A percentile compares a stretch with the other conserved stretches of the same genome.
Conservation (phyloP, 2,113 vertebrate species). For the Siphamia tubifer region DNA sequence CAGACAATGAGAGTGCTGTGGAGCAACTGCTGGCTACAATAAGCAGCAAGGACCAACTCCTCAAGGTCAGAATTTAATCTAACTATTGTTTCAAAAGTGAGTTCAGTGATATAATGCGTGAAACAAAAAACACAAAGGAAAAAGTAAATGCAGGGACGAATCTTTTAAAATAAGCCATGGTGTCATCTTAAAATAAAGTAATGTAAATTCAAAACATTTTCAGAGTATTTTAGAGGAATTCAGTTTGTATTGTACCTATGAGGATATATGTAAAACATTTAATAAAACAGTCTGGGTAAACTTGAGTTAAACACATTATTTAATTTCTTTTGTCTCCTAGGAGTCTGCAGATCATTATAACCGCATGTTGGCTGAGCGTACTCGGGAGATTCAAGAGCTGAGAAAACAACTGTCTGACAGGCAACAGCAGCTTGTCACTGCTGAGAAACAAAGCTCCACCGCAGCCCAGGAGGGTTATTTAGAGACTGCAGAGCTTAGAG, state of each 20-base stretch:
- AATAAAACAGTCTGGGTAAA: neutral
- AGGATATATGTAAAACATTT: too few species aligned
- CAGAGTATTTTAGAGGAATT: too few species aligned
- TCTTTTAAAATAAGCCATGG: too few species aligned
- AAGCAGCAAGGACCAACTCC: conserved; percentile 81
- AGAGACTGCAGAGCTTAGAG: conserved; percentile 68
- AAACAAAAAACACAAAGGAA: too few species aligned
- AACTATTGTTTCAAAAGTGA: neutral
- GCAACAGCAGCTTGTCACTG: conserved; percentile 62
- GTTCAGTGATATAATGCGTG: neutral
- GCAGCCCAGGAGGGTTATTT: conserved; percentile 68
- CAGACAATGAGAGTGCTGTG: conserved; percentile 80
- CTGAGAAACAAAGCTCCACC: conserved; percentile 65
- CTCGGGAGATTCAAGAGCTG: conserved; percentile 77
- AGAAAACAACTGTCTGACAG: conserved; percentile 70
- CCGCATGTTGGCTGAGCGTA: conserved; percentile 71
- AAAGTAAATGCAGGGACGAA: too few species aligned
- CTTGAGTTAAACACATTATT: neutral
- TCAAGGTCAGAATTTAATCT: conserved; percentile 66
- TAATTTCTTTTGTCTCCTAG: conserved; percentile 43
- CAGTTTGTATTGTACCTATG: too few species aligned
- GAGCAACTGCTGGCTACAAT: conserved; percentile 78
- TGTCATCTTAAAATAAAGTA: neutral
- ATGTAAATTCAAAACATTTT: too few species aligned
- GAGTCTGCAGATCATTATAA: conserved; percentile 77